Evolutionary conservation across 2,888 invertebrate species (phyloP), one percentile per base, ranked within the genome.

Genomic region (Pseudanteris insignis): DNA sequence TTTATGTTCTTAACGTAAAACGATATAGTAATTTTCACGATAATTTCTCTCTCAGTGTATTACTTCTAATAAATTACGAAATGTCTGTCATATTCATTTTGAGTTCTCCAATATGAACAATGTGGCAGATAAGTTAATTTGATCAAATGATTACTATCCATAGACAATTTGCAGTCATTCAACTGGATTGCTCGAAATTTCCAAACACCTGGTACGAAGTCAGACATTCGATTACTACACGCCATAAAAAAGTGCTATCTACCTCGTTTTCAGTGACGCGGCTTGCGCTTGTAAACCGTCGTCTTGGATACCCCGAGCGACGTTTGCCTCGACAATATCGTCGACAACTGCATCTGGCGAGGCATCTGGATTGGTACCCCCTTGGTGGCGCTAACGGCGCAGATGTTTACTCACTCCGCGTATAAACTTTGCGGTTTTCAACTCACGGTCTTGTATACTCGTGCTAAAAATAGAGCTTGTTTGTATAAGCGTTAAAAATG

Each of bases 311-410:
- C 33, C 25, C 11, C 24, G 13, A 6, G 50, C 40, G 26, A 50
- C 14, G 26, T 50, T 40, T 38, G 13, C 28, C 26, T 26, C 25
- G 15, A 50, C 34, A 36, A 44, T 40, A 53, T 46, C 40, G 41
- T 41, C 40, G 47, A 53, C 33, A 43, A 30, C 15, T 29, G 40
- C 29, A 26, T 43, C 40, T 51, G 34, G 18, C 9, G n/a, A 37
- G 15, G 15, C 32, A 12, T 36, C 29, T 29, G 37, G 30, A 47
- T 38, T 48, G 25, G 38, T 48, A 38, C n/a, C 24, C 30, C 8
- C 38, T 32, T 29, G 47, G 13, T 24, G 10, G 9, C n/a, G 18
- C 28, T 36, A 46, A 36, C 25, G 7, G 14, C 25, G 12, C 15
- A 28, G 28, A 46, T 36, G 34, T 36, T 36, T 29, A 11, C 21